Evolutionary conservation across 2,113 vertebrate species (phyloP), one percentile per base, ranked within the genome.

Genomic region (Patagioenas fasciata): DNA sequence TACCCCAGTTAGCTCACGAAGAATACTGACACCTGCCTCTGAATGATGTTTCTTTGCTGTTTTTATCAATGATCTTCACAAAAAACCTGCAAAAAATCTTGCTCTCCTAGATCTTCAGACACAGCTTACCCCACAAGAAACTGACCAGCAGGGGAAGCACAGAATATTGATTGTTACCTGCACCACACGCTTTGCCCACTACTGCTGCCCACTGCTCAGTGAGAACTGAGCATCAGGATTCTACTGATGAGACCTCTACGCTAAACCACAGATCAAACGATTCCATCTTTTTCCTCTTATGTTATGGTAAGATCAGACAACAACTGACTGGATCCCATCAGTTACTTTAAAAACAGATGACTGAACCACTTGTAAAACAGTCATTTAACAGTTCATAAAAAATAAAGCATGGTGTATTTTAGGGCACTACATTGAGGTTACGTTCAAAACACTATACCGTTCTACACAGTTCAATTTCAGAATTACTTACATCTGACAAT

Each of bases 401-500:
- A 65, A 31, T 42, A 32, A 7, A 77, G 26, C 11, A 82, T 5
- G 6, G 13, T 74, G 19, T 34, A 70, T 78, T 93, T 70, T 71
- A 74, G 29, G 34, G 57, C 32, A 64, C 26, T 24, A 13, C 4
- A 51, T 0, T 9, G 26, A 66, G 21, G 42, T 78, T 53, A 56
- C 28, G 36, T 47, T 57, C 60, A 77, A 62, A 5, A 79, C 25
- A 53, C 18, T 24, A 34, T 6, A 67, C 5, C 2, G 0, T 69
- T 56, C 56, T 9, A 16, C 2, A 47, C 3, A 62, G 11, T 8
- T 16, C 9, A 58, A 84, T 75, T 91, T 51, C 14, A 4, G 73
- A 81, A 19, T 72, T 96, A 98, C 98, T 98, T 97, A 99, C 99
- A 97, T 99, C 98, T 89, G 99, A 98, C 54, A 99, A 97, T 94